phyloP scores from a whole-genome alignment of 2,888 invertebrate species.

The Tridacna crocea region DNA sequence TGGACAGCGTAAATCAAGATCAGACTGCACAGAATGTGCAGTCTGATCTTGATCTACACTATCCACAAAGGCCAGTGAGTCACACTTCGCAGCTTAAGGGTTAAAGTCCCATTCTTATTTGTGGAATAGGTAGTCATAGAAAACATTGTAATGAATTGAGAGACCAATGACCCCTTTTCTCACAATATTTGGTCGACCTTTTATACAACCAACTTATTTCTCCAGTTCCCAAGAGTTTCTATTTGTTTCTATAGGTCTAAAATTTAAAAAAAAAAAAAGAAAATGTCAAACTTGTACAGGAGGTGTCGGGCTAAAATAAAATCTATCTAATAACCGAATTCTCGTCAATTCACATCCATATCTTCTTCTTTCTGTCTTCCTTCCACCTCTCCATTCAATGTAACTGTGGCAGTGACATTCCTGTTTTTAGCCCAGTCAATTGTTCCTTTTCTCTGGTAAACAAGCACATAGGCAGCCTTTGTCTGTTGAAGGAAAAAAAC shows the following conservation, averaged over 20 bases:
- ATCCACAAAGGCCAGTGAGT: too few relatives aligned
- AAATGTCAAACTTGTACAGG: neutral
- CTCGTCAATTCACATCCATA: slow-evolving; percentile 54
- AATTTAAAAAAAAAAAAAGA: neutral
- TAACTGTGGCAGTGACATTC: slow-evolving; percentile 41
- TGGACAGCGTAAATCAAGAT: too few relatives aligned
- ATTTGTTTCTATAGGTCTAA: neutral
- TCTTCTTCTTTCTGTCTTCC: slow-evolving; percentile 37
- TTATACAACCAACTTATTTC: neutral
- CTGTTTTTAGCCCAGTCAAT: slow-evolving; percentile 3
- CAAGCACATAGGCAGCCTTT: slow-evolving; percentile 86
- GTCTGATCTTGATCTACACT: too few relatives aligned
- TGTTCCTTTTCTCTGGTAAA: slow-evolving; percentile 83
- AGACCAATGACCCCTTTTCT: neutral
- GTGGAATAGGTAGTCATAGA: neutral
- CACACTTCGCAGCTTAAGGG: too few relatives aligned
- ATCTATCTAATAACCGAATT: neutral
- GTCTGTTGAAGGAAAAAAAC: slow-evolving; percentile 75
- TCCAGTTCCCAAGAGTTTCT: neutral
- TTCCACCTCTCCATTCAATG: slow-evolving; percentile 39
- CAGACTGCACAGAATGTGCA: too few relatives aligned
- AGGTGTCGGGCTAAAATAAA: neutral
- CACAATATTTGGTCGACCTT: neutral
- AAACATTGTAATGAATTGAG: neutral
- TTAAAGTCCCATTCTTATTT: neutral